phyloP scores from a whole-genome alignment of 1,140 invertebrate species.

The Rhagoletis zephyria region DNA sequence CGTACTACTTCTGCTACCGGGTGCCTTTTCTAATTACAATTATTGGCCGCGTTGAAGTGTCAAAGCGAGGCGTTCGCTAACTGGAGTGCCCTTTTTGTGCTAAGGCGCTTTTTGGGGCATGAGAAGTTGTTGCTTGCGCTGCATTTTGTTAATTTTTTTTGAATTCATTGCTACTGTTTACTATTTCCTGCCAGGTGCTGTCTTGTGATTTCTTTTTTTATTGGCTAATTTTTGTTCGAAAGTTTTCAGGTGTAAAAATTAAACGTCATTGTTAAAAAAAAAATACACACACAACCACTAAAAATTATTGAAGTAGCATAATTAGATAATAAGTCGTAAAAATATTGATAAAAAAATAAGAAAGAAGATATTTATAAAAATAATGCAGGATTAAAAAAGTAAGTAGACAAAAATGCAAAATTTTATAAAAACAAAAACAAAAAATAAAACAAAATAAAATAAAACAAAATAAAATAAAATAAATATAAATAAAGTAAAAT shows the following conservation, averaged over 20 bases:
- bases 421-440: too few species aligned
- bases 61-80: not conserved
- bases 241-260: too few species aligned
- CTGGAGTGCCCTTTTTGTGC: not conserved
- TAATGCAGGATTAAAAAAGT: not conserved
- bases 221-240: not conserved
- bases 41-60: conserved; percentile 8
- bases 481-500: too few species aligned
- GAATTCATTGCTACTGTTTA: not conserved
- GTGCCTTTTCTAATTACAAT: conserved; percentile 22
- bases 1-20: not conserved
- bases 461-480: too few species aligned
- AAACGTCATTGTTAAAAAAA: not conserved
- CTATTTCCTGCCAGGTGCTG: conserved; percentile 40
- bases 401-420: too few species aligned
- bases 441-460: too few species aligned
- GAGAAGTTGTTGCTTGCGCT: not conserved
- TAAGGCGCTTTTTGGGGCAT: conserved; percentile 5
- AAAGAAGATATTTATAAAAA: not conserved
- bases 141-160: conserved; percentile 6
- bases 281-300: not conserved
- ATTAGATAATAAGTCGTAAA: too few species aligned
- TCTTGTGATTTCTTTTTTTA: not conserved
- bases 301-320: too few species aligned
- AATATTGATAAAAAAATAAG: not conserved